Base-by-base conservation (phyloP, 2,888 invertebrate species). In the Ptychoptera albimana region DNA sequence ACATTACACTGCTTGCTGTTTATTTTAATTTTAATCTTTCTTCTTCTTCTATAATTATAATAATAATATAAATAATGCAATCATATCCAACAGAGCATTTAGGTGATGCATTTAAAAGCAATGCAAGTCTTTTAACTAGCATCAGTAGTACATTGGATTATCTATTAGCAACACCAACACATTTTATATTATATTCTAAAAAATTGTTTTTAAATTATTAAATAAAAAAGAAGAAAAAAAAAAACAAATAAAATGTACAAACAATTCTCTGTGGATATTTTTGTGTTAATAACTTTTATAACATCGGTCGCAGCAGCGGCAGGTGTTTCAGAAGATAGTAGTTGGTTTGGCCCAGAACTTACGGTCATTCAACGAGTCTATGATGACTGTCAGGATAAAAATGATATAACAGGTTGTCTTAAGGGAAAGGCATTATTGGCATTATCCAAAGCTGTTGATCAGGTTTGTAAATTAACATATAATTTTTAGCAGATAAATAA, bases 371-470 rank as follows among this genome's bases (percentile, higher is more conserved):
- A 73, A 54, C 74, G 73, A 59, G 70, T 75, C 52, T 77, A 75
- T 55, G 75, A 75, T 50, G 75, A 75, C 55, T 77, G 76, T 60
- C 74, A 73, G 63, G 63, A 68, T 48, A 73, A 71, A 50, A 69
- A 70, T 55, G 74, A 75, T 54, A 68, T 76, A 55, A 67, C 73
- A 45, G 67, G 66, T 54, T 77, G 77, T 56, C 64, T 77, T 43
- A 77, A 76, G 58, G 70, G 73, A 51, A 76, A 75, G 54, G 75
- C 75, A 36, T 60, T 76, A 44, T 64, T 66, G 46, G 76, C 73
- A 10, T 61, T 76, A 39, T 66, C 70, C 37, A 71, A 74, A 51
- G 76, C 75, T 49, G 65, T 75, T 50, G 73, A 74, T 50, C 74
- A 74, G 68, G 72, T 72, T 38, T 38, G 23, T 7, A 3, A 7